Percentiles rank a stretch among this genome's conserved stretches.
phyloP scores from a whole-genome alignment of 2,113 vertebrate genomes.

The Pantherophis guttatus region DNA sequence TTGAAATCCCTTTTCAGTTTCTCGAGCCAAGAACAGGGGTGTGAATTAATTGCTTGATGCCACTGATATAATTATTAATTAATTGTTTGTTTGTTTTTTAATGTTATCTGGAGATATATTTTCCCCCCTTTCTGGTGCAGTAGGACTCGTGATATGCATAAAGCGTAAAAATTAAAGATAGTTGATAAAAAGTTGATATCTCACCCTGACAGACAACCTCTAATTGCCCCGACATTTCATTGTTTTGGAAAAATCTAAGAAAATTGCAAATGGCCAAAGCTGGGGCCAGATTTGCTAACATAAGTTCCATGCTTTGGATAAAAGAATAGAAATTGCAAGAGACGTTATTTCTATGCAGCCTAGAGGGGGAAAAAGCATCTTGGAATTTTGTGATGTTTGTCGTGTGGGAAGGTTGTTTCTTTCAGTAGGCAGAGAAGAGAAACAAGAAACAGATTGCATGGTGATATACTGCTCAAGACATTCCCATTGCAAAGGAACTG shows the following conservation, averaged over 20 bases:
- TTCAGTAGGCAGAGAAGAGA: neutral
- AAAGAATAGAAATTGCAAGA: neutral
- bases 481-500: neutral
- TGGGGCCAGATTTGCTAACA: neutral
- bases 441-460: neutral
- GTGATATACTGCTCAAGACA: neutral
- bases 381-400: neutral
- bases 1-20: slow-evolving; percentile 5
- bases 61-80: slow-evolving; percentile 24
- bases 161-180: neutral
- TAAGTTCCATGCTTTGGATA: neutral
- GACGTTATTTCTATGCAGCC: neutral
- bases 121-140: neutral
- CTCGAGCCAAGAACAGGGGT: neutral
- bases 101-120: neutral
- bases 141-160: neutral
- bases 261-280: slow-evolving; percentile 8
- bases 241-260: neutral
- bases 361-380: neutral
- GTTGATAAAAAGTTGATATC: neutral
- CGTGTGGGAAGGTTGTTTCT: neutral
- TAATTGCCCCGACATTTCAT: neutral
- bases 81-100: neutral
- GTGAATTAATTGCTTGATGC: slow-evolving; percentile 5
- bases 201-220: slow-evolving; percentile 1